Evolutionary conservation across 2,888 invertebrate genomes (phyloP), one percentile per base, ranked within the genome.

Genomic region (Brachylomia viminalis): DNA sequence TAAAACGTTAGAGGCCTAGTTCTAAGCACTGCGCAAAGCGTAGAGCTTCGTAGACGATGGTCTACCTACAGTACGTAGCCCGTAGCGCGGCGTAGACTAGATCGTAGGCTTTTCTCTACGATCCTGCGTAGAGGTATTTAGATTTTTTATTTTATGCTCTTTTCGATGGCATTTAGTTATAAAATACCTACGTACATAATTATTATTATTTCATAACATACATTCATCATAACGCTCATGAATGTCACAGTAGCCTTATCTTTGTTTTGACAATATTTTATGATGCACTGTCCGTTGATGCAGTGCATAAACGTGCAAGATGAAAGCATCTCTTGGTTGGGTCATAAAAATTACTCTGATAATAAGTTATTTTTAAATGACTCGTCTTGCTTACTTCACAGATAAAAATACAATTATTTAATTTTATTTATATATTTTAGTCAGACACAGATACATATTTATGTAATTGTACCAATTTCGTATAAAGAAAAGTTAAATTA

Each of bases 221-320:
- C 17, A 56, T 42, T 20, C 45, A 61, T 56, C 20, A 42, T n/a
- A 56, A 47, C 23, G 49, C 15, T n/a, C n/a, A 38, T 38, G 7
- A 38, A 65, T 61, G 61, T 66, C 68, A 65, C 52, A 30, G 47
- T 38, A 62, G 30, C 45, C 67, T 82, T 82, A 82, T 82, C 82
- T 58, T 84, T 82, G 82, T 82, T 82, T 85, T 85, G 67, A 81
- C 67, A 23, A 49, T 45, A 59, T 58, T 80, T 84, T 56, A 65
- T 54, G 69, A 67, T 49, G 75, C 33, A 59, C n/a, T 52, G 15
- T 11, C 11, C 30, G 11, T 59, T 10, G 5, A 20, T 59, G 20
- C 52, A 67, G 23, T 62, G 38, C 27, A 62, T n/a, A 45, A 56
- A 61, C 23, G 33, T 62, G 45, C 45, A 54, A 52, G 17, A 33